Conservation (phyloP, 30 jellyfish, hydroid and myxozoan species). For the Pelagia noctiluca region DNA sequence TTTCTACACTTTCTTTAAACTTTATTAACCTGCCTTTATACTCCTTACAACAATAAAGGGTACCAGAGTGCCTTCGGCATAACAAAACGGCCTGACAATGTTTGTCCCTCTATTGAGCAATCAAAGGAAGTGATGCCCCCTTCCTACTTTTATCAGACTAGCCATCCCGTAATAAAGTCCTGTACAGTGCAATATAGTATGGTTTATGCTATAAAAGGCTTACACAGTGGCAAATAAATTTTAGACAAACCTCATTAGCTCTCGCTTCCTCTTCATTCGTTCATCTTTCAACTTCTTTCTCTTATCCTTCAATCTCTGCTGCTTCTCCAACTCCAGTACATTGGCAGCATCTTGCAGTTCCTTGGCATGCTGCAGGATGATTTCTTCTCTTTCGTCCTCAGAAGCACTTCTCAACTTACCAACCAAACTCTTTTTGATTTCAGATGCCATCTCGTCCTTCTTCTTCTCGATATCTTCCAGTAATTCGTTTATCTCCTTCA, state of each 20-base stretch:
- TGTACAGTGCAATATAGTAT: no score
- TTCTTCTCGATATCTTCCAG: conserved; percentile 72
- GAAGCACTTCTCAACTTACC: conserved; percentile 68
- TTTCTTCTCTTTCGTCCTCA: conserved; percentile 78
- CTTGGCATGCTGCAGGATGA: conserved; percentile 77
- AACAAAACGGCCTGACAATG: no score
- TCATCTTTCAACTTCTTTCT: conserved; percentile 66
- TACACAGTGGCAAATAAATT: background rate
- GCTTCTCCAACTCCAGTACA: conserved; percentile 68
- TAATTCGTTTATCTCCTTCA: conserved; percentile 72
- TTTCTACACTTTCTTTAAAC: no score
- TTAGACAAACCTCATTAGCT: conserved; percentile 62
- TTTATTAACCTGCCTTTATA: no score
- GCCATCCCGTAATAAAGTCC: no score
- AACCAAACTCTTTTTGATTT: conserved; percentile 65
- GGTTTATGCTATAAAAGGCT: no score
- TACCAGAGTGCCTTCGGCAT: no score
- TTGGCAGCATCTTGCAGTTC: conserved; percentile 73
- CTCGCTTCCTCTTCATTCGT: conserved; percentile 76
- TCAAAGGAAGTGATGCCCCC: no score
- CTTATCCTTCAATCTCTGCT: conserved; percentile 60
- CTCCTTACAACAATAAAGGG: no score
- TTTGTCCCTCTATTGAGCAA: no score
- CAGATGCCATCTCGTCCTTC: conserved; percentile 63
- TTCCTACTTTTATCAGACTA: no score